A percentile compares a stretch with the other conserved stretches of the same genome.
These are phyloP conservation scores for Tragelaphus strepsiceros DNA, from an alignment of 2,113 vertebrate genomes.

Conservation along the genomic window DNA sequence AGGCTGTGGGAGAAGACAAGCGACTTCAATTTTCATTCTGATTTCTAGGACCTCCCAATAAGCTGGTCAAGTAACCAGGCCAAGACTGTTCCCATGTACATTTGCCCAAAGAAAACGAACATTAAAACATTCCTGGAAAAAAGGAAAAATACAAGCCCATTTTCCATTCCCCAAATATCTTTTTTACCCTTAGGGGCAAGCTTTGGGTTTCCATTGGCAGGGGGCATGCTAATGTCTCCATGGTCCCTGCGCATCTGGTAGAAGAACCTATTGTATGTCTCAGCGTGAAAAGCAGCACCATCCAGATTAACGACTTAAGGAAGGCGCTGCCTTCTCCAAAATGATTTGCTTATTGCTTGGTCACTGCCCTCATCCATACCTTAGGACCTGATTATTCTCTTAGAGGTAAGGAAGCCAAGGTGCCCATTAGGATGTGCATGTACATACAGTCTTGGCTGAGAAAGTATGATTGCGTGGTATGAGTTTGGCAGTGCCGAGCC, in stretches of 20 bases:
- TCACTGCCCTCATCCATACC: background rate
- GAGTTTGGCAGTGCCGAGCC: background rate
- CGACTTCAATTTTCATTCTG: constrained; percentile 49
- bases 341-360: background rate
- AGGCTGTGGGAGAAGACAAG: constrained; percentile 62
- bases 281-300: constrained; percentile 44
- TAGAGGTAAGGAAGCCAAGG: background rate
- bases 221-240: constrained; percentile 39
- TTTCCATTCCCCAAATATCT: constrained; percentile 70
- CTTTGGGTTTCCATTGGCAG: constrained; percentile 66
- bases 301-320: constrained; percentile 44
- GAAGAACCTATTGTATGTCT: constrained; percentile 62
- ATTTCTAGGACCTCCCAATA: constrained; percentile 71
- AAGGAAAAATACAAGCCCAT: constrained; percentile 39
- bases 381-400: background rate
- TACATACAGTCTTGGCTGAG: background rate
- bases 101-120: constrained; percentile 68
- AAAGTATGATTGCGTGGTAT: background rate
- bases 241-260: constrained; percentile 32
- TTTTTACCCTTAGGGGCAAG: constrained; percentile 56
- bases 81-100: constrained; percentile 55
- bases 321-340: background rate
- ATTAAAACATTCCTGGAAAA: constrained; percentile 70
- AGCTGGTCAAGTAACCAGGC: constrained; percentile 64
- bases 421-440: background rate